Percentiles rank a stretch among this genome's conserved stretches.
These are phyloP conservation scores for Margarornis squamiger DNA, from an alignment of 2,797 vertebrate species.

Conservation along the genomic window DNA sequence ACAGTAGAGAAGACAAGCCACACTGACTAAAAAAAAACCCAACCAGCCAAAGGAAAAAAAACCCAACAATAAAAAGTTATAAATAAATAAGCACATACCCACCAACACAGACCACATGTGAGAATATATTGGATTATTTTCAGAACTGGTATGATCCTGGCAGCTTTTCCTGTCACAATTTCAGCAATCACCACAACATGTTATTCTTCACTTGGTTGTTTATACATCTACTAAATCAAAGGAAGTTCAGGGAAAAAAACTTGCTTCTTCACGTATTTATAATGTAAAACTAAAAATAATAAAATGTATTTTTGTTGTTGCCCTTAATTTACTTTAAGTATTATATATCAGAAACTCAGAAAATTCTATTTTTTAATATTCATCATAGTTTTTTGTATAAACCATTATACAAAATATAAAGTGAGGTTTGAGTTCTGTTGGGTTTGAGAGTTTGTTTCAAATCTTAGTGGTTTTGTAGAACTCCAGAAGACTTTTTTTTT, in stretches of 20 bases:
- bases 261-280: background rate
- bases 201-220: background rate
- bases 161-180: background rate
- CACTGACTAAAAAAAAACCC: background rate
- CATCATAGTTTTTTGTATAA: background rate
- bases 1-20: background rate
- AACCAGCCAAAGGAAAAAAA: too few species aligned
- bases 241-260: background rate
- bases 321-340: rapidly evolving
- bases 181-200: background rate
- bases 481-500: background rate
- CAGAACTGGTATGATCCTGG: background rate
- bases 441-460: background rate
- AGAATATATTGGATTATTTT: background rate
- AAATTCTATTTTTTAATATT: background rate
- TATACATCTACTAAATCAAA: background rate
- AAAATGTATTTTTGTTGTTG: background rate
- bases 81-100: background rate
- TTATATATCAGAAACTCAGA: background rate
- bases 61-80: background rate
- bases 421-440: background rate
- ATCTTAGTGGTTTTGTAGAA: background rate
- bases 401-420: background rate
- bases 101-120: background rate
- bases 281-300: background rate